Evolutionary conservation across 1,140 invertebrate genomes (phyloP).

Genomic region (Meloidogyne floridensis): DNA sequence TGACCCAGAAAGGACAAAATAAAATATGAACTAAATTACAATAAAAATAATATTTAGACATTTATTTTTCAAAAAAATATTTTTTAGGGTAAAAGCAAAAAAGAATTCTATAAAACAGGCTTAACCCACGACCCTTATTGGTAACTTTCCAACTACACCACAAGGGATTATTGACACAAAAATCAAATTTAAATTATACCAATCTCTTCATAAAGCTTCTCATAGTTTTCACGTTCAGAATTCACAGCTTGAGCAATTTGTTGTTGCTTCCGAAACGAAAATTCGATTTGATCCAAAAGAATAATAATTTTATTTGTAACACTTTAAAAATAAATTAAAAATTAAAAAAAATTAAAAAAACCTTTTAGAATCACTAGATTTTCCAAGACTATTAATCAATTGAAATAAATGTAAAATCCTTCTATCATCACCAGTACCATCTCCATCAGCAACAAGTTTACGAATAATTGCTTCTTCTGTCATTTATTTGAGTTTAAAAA

Average conservation of each 20-base stretch:
- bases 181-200: conserved; percentile 31
- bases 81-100: not conserved
- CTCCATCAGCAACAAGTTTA: conserved; percentile 50
- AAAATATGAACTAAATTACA: no score
- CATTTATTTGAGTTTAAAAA: conserved; percentile 14
- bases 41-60: no score
- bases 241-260: conserved; percentile 26
- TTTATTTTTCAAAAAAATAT: no score
- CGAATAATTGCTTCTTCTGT: conserved; percentile 48
- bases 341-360: not conserved
- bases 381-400: conserved; percentile 29
- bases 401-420: conserved; percentile 44
- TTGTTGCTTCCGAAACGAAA: conserved; percentile 38
- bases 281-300: conserved; percentile 43
- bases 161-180: no score
- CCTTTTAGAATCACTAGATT: conserved; percentile 41
- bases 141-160: no score
- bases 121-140: no score
- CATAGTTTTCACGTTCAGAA: conserved; percentile 34
- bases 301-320: conserved; percentile 33
- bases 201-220: conserved; percentile 40
- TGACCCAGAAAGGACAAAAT: no score
- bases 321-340: conserved; percentile 15
- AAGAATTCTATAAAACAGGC: no score
- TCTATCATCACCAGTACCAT: conserved; percentile 50